phyloP scores from a whole-genome alignment of 2,888 invertebrate genomes.

The Hemicrepidius hirtus region DNA sequence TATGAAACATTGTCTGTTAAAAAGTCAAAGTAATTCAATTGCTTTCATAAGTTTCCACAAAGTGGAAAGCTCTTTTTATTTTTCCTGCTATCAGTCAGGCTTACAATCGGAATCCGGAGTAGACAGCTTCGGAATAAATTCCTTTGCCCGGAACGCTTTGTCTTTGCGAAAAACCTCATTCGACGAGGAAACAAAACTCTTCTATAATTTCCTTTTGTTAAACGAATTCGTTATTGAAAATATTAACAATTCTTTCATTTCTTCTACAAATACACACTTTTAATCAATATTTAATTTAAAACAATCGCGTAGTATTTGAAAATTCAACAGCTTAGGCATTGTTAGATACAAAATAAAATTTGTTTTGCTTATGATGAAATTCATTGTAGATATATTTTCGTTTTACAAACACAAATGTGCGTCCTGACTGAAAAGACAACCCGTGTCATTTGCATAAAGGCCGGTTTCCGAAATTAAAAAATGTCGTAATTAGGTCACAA shows the following conservation, averaged over 20 bases:
- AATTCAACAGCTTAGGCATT: no score
- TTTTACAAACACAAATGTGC: no score
- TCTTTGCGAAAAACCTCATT: slow-evolving; percentile 23
- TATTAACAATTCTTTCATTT: not conserved
- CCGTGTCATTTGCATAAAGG: no score
- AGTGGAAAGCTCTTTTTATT: slow-evolving; percentile 41
- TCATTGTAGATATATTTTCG: no score
- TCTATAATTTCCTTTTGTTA: slow-evolving; percentile 22
- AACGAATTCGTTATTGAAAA: not conserved
- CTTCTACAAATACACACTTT: no score
- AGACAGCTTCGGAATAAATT: slow-evolving; percentile 24
- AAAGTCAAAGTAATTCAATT: slow-evolving; percentile 46
- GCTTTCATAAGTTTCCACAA: slow-evolving; percentile 46
- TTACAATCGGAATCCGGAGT: slow-evolving; percentile 34
- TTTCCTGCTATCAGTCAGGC: slow-evolving; percentile 32
- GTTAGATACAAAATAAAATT: no score
- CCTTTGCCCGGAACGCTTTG: slow-evolving; percentile 19
- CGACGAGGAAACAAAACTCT: slow-evolving; percentile 18
- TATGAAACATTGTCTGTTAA: slow-evolving; percentile 40
- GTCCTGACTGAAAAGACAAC: no score
- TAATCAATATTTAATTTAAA: no score
- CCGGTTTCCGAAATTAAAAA: no score
- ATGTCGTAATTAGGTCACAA: no score
- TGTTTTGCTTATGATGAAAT: no score
- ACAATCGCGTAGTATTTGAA: no score